These are phyloP conservation scores for Branchipolynoe longqiensis DNA, from an alignment of 2,888 invertebrate species.

Conservation along the genomic window DNA sequence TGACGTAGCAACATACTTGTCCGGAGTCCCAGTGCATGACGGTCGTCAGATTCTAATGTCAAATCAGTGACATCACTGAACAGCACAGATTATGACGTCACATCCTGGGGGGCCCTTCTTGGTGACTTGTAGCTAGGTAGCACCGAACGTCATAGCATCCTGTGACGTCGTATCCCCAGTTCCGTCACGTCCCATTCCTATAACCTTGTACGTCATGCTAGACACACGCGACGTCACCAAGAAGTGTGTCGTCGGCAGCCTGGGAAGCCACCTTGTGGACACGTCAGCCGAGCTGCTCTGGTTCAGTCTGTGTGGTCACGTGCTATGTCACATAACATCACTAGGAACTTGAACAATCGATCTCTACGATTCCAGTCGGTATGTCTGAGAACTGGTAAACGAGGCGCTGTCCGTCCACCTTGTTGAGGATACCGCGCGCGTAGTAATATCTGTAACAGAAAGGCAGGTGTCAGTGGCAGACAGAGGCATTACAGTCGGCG, in stretches of 20 bases:
- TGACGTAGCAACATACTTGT: not conserved
- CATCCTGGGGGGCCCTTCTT: too few species aligned
- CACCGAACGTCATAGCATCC: conserved; percentile 10
- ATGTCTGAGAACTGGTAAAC: conserved; percentile 99
- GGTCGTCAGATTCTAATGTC: too few species aligned
- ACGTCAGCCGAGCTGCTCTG: not conserved
- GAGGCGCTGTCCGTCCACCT: conserved; percentile 98
- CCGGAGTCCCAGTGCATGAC: too few species aligned
- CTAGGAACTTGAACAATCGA: conserved; percentile 59
- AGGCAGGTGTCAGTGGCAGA: not conserved
- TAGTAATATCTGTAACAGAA: conserved; percentile 90
- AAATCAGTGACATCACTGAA: not conserved
- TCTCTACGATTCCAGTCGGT: conserved; percentile 85
- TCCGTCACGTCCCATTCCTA: not conserved
- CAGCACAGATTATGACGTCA: too few species aligned
- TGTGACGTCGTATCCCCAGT: not conserved
- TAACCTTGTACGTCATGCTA: too few species aligned
- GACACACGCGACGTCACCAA: not conserved
- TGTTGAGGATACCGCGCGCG: conserved; percentile 98
- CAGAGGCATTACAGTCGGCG: too few species aligned
- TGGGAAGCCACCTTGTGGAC: not conserved
- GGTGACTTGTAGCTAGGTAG: not conserved
- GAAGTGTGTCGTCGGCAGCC: too few species aligned
- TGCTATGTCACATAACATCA: not conserved
- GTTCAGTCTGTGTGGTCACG: not conserved